Evolutionary conservation across 2,797 vertebrate genomes (phyloP), one percentile per base, ranked within the genome.

Genomic region (Molossus alvarezi): DNA sequence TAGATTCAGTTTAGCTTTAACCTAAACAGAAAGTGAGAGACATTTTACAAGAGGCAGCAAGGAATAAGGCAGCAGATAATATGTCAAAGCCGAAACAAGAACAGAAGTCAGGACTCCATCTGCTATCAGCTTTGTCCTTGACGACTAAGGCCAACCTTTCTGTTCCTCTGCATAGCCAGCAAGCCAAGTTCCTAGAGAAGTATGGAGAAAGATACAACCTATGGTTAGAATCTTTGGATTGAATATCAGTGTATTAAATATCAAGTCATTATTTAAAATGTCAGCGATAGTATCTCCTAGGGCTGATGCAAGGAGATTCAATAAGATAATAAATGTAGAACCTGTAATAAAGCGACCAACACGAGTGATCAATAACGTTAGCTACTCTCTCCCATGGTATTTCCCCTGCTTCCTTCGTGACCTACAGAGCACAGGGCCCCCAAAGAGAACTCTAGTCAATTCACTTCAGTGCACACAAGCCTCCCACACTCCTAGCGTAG

Each of bases 101-200:
- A 81, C 95, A 96, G 90, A 89, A 72, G 96, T 96, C 91, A 92
- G 64, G 69, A 83, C 2, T 4, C 64, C 64, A 69, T 98, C 98
- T 97, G 95, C 97, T 97, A 88, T 91, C 95, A 96, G 88, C 69
- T 97, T 96, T 94, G 60, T 97, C 80, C 88, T 98, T 98, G 97
- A 91, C 88, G 21, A 69, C 73, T 55, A 85, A 95, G 76, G 97
- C 73, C 96, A 96, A 90, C 57, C 89, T 93, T 93, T 89, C 77
- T 72, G 76, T 92, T 96, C 81, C 93, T 96, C 96, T 53, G 77
- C 76, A 90, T 5, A 55, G 37, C 94, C 91, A 88, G 82, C 90
- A 76, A 20, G 84, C 55, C 82, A 95, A 69, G 48, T 88, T 93
- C 96, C 97, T 97, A 92, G 58, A 79, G 48, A 93, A 79, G 89